Evolutionary conservation across 2,888 invertebrate genomes (phyloP), one percentile per base, ranked within the genome.

Genomic region (Idaea straminata): DNA sequence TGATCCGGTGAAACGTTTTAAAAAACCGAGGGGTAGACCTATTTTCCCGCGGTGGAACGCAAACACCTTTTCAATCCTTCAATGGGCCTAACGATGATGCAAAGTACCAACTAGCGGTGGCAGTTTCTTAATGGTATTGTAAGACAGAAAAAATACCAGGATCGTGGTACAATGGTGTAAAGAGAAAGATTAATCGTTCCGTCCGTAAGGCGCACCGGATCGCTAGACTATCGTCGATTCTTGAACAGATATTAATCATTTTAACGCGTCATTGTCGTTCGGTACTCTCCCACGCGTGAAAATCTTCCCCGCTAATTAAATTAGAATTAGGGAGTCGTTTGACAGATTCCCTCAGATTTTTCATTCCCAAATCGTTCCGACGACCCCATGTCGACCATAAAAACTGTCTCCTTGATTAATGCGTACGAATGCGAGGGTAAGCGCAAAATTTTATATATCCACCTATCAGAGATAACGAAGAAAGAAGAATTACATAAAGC

Each of bases 1-100:
- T 92, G 92, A 89, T 91, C 83, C 76, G 82, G 82, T 82, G 83
- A 82, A 86, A 83, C 81, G 81, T 84, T 86, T 85, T 82, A 84
- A 86, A 88, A 88, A 88, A 80, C 77, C 81, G 85, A 89, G 90
- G 92, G 92, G 91, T 84, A 71, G 84, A 86, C 87, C 89, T 88
- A 89, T 91, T 92, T 91, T 90, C 85, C 83, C 82, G 84, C 83
- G 83, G 83, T 81, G 77, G 81, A 85, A 84, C 92, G 93, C 86
- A 93, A 93, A 93, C 93, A 93, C 92, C 93, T 93, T 87, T 93
- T 93, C 88, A 93, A 88, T 85, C 85, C 86, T 86, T 91, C 89
- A 92, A 92, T 88, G 80, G 91, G 84, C 81, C 81, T 81, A 81
- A 83, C 84, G 87, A 88, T 86, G 86, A 82, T 78, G 80, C 77